phyloP scores from a whole-genome alignment of 2,888 invertebrate genomes.

The Chloroclystis v-ata region DNA sequence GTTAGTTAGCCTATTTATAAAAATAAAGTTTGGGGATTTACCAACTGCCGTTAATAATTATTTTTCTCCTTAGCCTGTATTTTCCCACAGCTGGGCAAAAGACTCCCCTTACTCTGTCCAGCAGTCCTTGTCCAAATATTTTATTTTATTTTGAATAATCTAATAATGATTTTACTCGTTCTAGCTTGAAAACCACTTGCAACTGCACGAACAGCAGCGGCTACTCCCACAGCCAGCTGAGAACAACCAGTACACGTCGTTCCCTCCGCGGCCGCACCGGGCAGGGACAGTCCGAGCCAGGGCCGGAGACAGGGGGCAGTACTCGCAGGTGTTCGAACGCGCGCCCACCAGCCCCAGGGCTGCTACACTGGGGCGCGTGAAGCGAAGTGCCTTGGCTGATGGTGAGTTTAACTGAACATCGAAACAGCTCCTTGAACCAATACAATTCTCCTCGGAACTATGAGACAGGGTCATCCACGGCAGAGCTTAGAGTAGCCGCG shows the following conservation, averaged over 20 bases:
- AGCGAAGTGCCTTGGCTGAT: slow-evolving; percentile 59
- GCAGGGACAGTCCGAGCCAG: slow-evolving; percentile 61
- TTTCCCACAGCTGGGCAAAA: too few species aligned
- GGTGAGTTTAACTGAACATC: slow-evolving; percentile 46
- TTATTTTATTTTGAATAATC: too few species aligned
- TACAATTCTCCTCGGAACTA: too few species aligned
- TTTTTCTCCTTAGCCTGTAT: too few species aligned
- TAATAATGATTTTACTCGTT: slow-evolving; percentile 10
- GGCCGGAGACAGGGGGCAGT: slow-evolving; percentile 70
- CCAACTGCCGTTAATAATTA: too few species aligned
- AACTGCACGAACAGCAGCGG: slow-evolving; percentile 71
- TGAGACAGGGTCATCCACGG: too few species aligned
- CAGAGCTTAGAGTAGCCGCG: too few species aligned
- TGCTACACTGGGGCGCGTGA: slow-evolving; percentile 62
- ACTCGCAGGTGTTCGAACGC: slow-evolving; percentile 77
- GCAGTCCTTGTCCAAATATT: too few species aligned
- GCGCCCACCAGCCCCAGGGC: slow-evolving; percentile 75
- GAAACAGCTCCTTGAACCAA: too few species aligned
- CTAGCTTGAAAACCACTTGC: slow-evolving; percentile 69
- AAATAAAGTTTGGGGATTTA: too few species aligned
- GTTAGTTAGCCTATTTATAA: too few species aligned
- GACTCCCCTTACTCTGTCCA: too few species aligned
- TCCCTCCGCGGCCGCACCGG: slow-evolving; percentile 56
- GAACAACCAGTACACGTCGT: slow-evolving; percentile 71
- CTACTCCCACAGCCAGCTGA: slow-evolving; percentile 64